A percentile compares a stretch with the other conserved stretches of the same genome.
Evolutionary conservation across 2,888 invertebrate species (phyloP).

Genomic region (Drosophila mayaguana): DNA sequence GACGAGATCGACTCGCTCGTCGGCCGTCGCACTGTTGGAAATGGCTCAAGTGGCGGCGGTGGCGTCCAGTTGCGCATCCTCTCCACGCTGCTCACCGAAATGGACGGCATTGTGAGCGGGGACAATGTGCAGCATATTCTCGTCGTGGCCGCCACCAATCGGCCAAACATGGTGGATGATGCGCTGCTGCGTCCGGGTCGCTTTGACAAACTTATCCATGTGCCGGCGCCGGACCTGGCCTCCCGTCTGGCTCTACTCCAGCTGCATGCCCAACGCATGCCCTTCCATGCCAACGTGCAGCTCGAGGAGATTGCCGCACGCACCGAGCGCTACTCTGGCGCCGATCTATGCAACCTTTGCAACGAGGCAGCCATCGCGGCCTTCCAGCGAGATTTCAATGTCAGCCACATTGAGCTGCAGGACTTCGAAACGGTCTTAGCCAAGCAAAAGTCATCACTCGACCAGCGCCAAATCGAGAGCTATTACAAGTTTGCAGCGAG

Average conservation of each 20-base stretch:
- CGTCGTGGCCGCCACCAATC: slow-evolving; percentile 89
- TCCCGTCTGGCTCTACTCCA: slow-evolving; percentile 86
- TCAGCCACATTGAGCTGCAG: slow-evolving; percentile 73
- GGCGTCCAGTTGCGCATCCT: slow-evolving; percentile 87
- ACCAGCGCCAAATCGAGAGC: slow-evolving; percentile 82
- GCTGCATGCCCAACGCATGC: slow-evolving; percentile 85
- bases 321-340: slow-evolving; percentile 87
- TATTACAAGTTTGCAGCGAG: slow-evolving; percentile 83
- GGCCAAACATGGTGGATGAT: slow-evolving; percentile 88
- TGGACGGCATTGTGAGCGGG: slow-evolving; percentile 87
- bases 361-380: slow-evolving; percentile 88
- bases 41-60: slow-evolving; percentile 68
- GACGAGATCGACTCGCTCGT: slow-evolving; percentile 88
- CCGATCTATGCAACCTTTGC: slow-evolving; percentile 88
- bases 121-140: slow-evolving; percentile 84
- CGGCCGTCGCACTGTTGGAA: slow-evolving; percentile 82
- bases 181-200: slow-evolving; percentile 88
- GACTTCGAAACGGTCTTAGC: slow-evolving; percentile 85
- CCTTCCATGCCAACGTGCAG: slow-evolving; percentile 84
- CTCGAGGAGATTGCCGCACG: slow-evolving; percentile 84
- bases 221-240: slow-evolving; percentile 87
- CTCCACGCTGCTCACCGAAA: slow-evolving; percentile 88
- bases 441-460: slow-evolving; percentile 85
- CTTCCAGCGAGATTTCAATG: slow-evolving; percentile 86
- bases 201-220: slow-evolving; percentile 87